Base-by-base conservation (phyloP, 2,113 vertebrate species). In the Antechinus flavipes region DNA sequence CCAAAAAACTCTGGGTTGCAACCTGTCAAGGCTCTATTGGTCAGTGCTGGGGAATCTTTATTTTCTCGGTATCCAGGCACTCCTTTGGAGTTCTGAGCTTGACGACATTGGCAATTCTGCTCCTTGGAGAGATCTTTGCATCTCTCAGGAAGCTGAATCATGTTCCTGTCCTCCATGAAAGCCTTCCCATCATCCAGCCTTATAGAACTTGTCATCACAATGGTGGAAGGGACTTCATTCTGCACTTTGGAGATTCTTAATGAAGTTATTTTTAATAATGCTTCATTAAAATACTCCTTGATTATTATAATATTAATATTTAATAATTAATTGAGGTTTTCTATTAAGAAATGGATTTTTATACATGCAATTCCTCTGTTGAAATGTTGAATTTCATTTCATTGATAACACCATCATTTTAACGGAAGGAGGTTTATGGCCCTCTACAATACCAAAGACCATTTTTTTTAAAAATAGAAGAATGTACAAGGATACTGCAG, bases 261-360 rank as follows among this genome's bases (percentile, higher is more conserved):
- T 89, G 90, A 52, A 96, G 97, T 93, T 91, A 93, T 96, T 93
- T 95, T 96, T 90, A 94, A 30, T 92, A 93, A 91, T 50, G 26
- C 12, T 93, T 96, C 47, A 1, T 93, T 96, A 90, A 94, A 52
- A 27, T 55, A 93, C 95, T 93, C 96, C 89, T 94, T 96, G 93
- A 54, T 58, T 94, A 96, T 96, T 96, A 97, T 95, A 93, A 96
- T 76, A 52, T 95, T 54, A 95, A 91, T 89, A 52, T 97, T 95
- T 96, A 95, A 92, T 46, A 35, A 30, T n/a, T 55, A 89, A 94
- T 96, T 90, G 49, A 24, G 91, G 27, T 89, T 93, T 96, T 49
- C 58, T 58, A 61, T 89, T 30, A 53, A 30, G 50, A 92, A 53
- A 95, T 49, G 94, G 30, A 93, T 89, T 50, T 52, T 25, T 68